These are phyloP conservation scores for Drosophila paucipuncta DNA, from an alignment of 2,888 invertebrate genomes.

Conservation along the genomic window DNA sequence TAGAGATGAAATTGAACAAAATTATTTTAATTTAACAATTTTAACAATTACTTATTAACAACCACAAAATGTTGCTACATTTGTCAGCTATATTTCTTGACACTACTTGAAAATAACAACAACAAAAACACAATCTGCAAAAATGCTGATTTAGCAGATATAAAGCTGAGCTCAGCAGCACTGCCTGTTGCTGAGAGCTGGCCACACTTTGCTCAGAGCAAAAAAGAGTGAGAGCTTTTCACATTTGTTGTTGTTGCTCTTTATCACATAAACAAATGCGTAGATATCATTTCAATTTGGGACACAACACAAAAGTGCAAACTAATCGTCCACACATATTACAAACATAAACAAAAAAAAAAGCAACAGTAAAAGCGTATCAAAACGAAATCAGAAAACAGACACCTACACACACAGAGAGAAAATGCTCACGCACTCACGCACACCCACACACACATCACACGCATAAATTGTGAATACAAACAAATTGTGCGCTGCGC, in stretches of 20 bases:
- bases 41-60: neutral
- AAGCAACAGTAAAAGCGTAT: conserved; percentile 41
- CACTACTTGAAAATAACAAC: neutral
- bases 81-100: neutral
- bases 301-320: conserved; percentile 52
- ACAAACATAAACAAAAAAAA: conserved; percentile 67
- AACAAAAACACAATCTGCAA: neutral
- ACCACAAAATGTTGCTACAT: neutral
- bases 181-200: conserved; percentile 25
- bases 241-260: conserved; percentile 14
- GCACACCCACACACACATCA: conserved; percentile 10
- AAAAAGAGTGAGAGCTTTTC: conserved; percentile 18
- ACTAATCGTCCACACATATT: conserved; percentile 49
- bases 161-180: conserved; percentile 15
- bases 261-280: conserved; percentile 70
- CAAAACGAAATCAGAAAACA: conserved; percentile 41
- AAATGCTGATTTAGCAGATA: conserved; percentile 4
- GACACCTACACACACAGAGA: conserved; percentile 34
- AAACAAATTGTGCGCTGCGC: conserved; percentile 36
- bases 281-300: conserved; percentile 43
- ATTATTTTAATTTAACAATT: neutral
- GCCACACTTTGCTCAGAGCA: conserved; percentile 16
- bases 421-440: conserved; percentile 18
- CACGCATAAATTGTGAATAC: conserved; percentile 31
- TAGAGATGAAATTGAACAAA: neutral